Conservation (phyloP, 2,113 vertebrate genomes). For the Alces alces region DNA sequence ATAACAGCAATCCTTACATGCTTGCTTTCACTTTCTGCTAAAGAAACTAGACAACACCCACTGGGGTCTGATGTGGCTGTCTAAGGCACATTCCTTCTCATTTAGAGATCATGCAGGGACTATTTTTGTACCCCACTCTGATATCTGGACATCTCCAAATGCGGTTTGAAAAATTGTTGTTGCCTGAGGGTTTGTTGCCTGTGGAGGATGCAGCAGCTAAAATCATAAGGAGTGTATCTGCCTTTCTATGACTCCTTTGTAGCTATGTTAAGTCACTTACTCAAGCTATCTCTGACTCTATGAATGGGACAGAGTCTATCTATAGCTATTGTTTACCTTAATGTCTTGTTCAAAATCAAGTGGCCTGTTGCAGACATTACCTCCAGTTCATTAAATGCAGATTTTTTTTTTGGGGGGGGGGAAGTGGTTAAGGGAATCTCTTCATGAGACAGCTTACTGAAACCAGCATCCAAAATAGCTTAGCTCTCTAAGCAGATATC, state of each 20-base stretch:
- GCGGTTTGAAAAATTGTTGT: background rate
- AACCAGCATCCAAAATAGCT: background rate
- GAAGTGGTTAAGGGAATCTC: background rate
- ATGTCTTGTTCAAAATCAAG: constrained; percentile 15
- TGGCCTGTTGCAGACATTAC: background rate
- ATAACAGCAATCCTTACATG: background rate
- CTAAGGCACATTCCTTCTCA: background rate
- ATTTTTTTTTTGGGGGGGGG: background rate
- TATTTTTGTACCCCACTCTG: background rate
- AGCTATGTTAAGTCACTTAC: background rate
- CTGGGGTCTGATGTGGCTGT: background rate
- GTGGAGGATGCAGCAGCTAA: background rate
- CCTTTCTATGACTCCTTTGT: background rate
- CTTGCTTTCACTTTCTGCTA: background rate
- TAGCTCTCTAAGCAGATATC: background rate
- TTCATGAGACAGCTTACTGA: background rate
- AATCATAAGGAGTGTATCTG: background rate
- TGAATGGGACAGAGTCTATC: background rate
- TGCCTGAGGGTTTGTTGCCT: background rate
- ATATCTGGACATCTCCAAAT: background rate
- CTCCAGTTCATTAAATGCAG: background rate
- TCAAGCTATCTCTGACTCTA: background rate
- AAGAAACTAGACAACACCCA: background rate
- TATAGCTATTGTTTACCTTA: background rate
- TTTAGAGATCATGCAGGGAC: background rate